Evolutionary conservation across 2,797 vertebrate species (phyloP).

Genomic region (Sebastes steindachneri): DNA sequence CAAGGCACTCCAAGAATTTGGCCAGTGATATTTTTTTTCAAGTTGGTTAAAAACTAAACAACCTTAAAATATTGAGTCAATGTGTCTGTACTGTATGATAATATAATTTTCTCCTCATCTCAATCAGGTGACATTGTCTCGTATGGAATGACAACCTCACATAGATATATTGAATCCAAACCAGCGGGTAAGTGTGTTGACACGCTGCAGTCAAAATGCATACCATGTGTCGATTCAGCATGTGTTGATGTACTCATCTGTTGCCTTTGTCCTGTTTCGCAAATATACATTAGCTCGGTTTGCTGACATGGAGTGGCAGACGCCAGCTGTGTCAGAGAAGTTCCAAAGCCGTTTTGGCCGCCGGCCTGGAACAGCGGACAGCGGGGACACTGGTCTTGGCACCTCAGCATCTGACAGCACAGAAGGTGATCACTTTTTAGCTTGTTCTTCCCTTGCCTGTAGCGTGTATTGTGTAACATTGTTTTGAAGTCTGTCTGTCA

Average conservation of each 20-base stretch:
- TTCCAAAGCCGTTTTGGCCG: constrained; percentile 87
- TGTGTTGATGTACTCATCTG: constrained; percentile 11
- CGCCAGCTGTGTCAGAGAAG: constrained; percentile 86
- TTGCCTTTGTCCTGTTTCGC: constrained; percentile 36
- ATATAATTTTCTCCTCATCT: neutral
- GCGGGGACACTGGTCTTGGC: constrained; percentile 85
- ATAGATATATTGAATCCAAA: constrained; percentile 75
- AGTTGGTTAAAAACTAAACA: neutral
- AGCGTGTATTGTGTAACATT: constrained; percentile 37
- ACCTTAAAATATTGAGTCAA: neutral
- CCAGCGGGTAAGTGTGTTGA: constrained; percentile 66
- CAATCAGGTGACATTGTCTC: constrained; percentile 45
- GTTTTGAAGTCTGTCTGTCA: constrained; percentile 21
- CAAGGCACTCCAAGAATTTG: neutral
- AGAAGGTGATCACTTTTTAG: constrained; percentile 85
- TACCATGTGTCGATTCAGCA: neutral
- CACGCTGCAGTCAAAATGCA: neutral
- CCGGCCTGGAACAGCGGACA: constrained; percentile 83
- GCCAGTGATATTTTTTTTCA: neutral
- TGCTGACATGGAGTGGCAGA: constrained; percentile 90
- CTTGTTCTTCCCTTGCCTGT: constrained; percentile 28
- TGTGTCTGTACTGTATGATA: neutral
- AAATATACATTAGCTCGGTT: constrained; percentile 67
- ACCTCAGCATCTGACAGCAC: constrained; percentile 88
- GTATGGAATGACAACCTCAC: constrained; percentile 81